Conservation (phyloP, 1,140 invertebrate species). For the Papilio polytes region DNA sequence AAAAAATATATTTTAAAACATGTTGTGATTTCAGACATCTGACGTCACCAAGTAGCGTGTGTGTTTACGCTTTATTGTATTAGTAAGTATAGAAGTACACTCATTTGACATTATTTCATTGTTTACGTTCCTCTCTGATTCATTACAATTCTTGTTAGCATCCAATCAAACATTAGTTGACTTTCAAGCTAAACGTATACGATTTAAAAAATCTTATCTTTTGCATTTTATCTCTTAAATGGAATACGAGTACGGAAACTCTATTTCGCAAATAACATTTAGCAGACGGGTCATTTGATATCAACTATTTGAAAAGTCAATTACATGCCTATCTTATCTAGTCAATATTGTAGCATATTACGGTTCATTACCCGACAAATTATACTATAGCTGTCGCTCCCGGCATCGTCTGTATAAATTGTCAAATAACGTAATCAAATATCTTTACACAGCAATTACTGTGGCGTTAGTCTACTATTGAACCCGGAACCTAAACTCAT, state of each 20-base stretch:
- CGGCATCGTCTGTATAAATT: neutral
- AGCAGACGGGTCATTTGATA: neutral
- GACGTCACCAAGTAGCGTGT: too few species aligned
- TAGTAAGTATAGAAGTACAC: neutral
- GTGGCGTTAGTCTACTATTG: neutral
- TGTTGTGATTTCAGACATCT: too few species aligned
- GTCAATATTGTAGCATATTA: neutral
- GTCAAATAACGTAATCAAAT: neutral
- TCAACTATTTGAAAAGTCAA: conserved; percentile 3
- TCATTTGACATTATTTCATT: neutral
- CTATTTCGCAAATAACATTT: neutral
- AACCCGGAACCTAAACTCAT: conserved; percentile 12
- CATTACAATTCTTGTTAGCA: conserved; percentile 15
- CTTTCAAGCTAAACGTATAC: neutral
- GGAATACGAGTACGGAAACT: neutral
- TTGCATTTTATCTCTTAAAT: neutral
- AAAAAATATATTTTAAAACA: too few species aligned
- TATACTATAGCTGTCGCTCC: neutral
- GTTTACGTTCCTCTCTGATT: conserved; percentile 14
- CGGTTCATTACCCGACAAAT: neutral
- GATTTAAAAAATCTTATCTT: neutral
- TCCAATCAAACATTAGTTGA: neutral
- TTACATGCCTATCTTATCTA: neutral
- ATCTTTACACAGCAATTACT: neutral
- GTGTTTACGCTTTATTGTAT: too few species aligned